Base-by-base conservation (phyloP, 2,888 invertebrate genomes). In the Neoitamus cyanurus region DNA sequence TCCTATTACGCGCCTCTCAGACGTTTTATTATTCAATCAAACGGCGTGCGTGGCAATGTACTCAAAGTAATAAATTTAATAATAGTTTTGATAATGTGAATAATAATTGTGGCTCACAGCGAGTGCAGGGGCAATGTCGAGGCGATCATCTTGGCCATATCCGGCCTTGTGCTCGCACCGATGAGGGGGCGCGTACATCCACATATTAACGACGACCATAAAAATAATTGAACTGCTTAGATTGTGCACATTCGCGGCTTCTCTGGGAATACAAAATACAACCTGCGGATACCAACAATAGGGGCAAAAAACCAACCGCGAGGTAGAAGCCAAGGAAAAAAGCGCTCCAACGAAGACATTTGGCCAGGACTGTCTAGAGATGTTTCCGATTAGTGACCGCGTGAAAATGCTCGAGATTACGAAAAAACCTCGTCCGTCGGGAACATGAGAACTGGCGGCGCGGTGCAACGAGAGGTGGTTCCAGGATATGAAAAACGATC, bases 51-150 rank as follows among this genome's bases (percentile, higher is more conserved):
- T 68, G 68, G 58, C 42, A 34, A 11, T 34, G 48, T 20, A 15
- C 80, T 20, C 48, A 15, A 80, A 36, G 48, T 34, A 80, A 80
- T 80, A 80, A 80, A 80, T 80, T 58, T 80, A 80, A 80, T 80
- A 80, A 80, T 80, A 80, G 80, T 80, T 80, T 58, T 80, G 80
- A 80, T 80, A 80, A 77, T 77, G 68, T 58, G 80, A 80, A 80
- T 80, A 58, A 80, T 58, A 80, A 80, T 30, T 34, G 58, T 31
- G 15, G 31, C 34, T 58, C 34, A n/a, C n/a, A 28, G 5, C 48
- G 28, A 31, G n/a, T 31, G 34, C 15, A 58, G 31, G 58, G 28
- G 77, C n/a, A 31, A 34, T n/a, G 58, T 7, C 58, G 58, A n/a
- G 58, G n/a, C 31, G 58, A 58, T 48, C 48, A 58, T 58, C 58